Conservation (phyloP, 2,888 invertebrate genomes). For the Drosophila pseudotakahashii region DNA sequence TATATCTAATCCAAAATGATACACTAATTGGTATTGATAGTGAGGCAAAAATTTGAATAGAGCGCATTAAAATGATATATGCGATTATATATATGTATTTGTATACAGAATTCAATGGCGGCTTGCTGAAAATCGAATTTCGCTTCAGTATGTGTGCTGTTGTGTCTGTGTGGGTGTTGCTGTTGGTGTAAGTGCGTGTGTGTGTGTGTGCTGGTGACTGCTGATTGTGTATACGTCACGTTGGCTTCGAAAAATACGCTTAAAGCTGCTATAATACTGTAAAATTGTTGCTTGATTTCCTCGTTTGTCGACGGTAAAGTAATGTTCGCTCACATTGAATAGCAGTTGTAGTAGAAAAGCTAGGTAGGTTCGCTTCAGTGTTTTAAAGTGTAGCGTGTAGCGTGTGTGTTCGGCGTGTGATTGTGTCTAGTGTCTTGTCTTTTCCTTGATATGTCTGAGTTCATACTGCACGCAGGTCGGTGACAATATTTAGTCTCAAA, state of each 20-base stretch:
- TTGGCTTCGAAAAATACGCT: constrained; percentile 74
- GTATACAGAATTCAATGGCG: constrained; percentile 25
- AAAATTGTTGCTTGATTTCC: constrained; percentile 70
- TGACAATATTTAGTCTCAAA: constrained; percentile 77
- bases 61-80: constrained; percentile 56
- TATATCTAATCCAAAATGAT: constrained; percentile 48
- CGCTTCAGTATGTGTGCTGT: constrained; percentile 19
- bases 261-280: constrained; percentile 78
- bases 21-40: constrained; percentile 41
- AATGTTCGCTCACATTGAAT: constrained; percentile 69
- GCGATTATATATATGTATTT: constrained; percentile 17
- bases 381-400: constrained; percentile 31
- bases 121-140: constrained; percentile 26
- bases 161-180: constrained; percentile 11
- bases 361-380: constrained; percentile 78
- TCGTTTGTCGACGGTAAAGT: constrained; percentile 61
- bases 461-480: constrained; percentile 64
- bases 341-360: constrained; percentile 71
- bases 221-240: constrained; percentile 79
- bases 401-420: constrained; percentile 29
- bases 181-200: constrained; percentile 48
- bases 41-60: constrained; percentile 46
- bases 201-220: constrained; percentile 58
- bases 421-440: constrained; percentile 61
- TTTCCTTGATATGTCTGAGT: constrained; percentile 77